These are phyloP conservation scores for Harpegnathos saltator DNA, from an alignment of 1,140 invertebrate species.

Conservation along the genomic window DNA sequence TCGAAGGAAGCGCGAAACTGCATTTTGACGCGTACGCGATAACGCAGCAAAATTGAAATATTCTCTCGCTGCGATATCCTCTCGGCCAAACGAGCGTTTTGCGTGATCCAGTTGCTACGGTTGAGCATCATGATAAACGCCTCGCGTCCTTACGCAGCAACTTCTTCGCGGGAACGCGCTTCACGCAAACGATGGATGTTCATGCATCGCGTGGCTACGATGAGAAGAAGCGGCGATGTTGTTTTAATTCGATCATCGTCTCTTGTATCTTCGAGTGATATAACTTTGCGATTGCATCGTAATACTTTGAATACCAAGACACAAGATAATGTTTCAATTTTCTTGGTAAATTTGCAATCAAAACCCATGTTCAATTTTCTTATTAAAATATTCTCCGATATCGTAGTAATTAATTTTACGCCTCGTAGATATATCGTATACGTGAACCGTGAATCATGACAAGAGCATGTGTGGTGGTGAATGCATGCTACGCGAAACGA, in stretches of 20 bases:
- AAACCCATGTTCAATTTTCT: too few species aligned
- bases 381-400: too few species aligned
- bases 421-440: too few species aligned
- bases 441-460: too few species aligned
- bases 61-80: slow-evolving; percentile 2
- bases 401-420: too few species aligned
- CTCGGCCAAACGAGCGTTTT: not conserved
- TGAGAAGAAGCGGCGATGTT: slow-evolving; percentile 1
- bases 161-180: not conserved
- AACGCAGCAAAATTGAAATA: not conserved
- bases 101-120: too few species aligned
- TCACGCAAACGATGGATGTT: not conserved
- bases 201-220: not conserved
- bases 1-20: not conserved
- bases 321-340: too few species aligned
- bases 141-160: not conserved
- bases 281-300: not conserved
- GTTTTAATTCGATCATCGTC: slow-evolving; percentile 22
- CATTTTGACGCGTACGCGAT: not conserved
- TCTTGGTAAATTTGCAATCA: too few species aligned
- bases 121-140: too few species aligned
- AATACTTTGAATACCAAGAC: too few species aligned
- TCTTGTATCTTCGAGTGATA: not conserved
- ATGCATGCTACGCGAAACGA: too few species aligned
- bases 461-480: too few species aligned